These are phyloP conservation scores for Anas acuta DNA, from an alignment of 2,797 vertebrate species.

Conservation along the genomic window DNA sequence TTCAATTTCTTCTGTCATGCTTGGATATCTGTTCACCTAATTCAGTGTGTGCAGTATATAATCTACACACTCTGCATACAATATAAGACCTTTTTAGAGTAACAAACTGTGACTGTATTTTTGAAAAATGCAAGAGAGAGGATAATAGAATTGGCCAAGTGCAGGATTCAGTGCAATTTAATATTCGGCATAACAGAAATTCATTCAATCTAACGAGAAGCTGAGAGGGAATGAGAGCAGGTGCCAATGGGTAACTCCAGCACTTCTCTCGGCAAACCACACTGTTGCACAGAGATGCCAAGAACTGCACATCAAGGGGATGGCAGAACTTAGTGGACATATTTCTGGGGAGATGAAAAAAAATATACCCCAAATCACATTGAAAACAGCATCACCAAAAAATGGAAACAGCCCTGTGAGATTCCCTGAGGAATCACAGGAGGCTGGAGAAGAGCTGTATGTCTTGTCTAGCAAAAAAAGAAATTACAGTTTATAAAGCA, in stretches of 20 bases:
- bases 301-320: neutral
- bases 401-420: neutral
- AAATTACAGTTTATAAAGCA: neutral
- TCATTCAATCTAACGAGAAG: conserved; percentile 14
- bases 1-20: neutral
- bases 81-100: neutral
- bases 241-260: neutral
- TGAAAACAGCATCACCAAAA: neutral
- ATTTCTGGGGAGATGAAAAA: neutral
- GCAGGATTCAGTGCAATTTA: conserved; percentile 9
- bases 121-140: neutral
- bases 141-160: neutral
- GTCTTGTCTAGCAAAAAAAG: neutral
- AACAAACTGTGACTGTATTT: neutral
- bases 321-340: neutral
- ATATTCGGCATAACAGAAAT: neutral
- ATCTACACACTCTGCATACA: neutral
- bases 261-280: neutral
- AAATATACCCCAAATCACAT: neutral
- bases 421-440: neutral
- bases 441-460: neutral
- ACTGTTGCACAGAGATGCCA: neutral
- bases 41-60: neutral
- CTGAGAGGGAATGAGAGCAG: neutral
- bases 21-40: neutral